Base-by-base conservation (phyloP, 2,113 vertebrate genomes). In the Osmerus mordax region DNA sequence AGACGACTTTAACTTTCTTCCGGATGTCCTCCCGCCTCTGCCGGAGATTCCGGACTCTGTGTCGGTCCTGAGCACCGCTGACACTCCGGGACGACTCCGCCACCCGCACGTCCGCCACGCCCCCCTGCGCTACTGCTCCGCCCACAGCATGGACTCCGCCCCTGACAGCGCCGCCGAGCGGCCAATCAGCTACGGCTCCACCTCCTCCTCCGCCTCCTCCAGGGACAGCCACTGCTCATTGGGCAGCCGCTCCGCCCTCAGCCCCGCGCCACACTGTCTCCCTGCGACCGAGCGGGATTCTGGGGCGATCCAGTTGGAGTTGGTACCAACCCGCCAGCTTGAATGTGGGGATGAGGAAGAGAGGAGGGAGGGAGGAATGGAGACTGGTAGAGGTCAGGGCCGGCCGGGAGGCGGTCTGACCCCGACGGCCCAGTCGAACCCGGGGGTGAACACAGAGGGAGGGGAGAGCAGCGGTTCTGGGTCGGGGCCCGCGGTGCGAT, bases 211-310 rank as follows among this genome's bases (percentile, higher is more conserved):
- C 0, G 92, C 95, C 68, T 99, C 97, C 36, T 98, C 97, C 72
- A 86, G 96, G 73, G 97, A 99, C 88, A 99, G 97, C 79, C 97
- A 95, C 78, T 96, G 96, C 73, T 99, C 97, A 21, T 93, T 98
- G 54, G 95, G 95, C 78, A 96, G 97, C 85, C 93, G 96, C 75
- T 94, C 91, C 83, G 94, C 95, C 36, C 90, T 97, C 18, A 94
- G 92, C 67, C 92, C 96, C 2, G 87, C 92, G 74, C 94, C 92
- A 53, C 95, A 94, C 82, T 79, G 94, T 73, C 92, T 93, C 81
- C 90, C 93, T 9, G 91, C 91, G 84, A 87, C 92, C 32, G 96
- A 98, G 77, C 93, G 90, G 63, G 96, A 98, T 86, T 90, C 92
- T 0, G 97, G 96, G 29, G 96, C 96, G 1, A 96, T 99, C 75